Evolutionary conservation across 2,113 vertebrate species (phyloP), one percentile per base, ranked within the genome.

Genomic region (Ptyas mucosa): DNA sequence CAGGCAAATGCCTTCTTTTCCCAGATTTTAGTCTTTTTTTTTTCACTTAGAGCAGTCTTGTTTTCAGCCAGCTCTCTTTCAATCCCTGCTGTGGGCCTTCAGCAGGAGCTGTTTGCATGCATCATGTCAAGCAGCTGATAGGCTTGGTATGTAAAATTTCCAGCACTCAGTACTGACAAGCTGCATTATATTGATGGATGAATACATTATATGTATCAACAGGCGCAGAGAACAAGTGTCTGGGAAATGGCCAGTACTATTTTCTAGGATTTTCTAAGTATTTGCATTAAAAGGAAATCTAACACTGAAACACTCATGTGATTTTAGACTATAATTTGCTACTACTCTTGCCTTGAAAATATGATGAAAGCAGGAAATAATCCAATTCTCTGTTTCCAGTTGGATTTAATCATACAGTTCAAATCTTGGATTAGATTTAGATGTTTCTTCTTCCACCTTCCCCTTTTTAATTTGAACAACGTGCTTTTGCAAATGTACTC

Each of bases 181-280:
- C 87, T 95, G 3, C 93, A 81, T 90, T 96, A 95, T 92, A 94
- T 90, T 96, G 94, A 95, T 94, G 86, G 94, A 93, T 95, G 96
- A 96, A 39, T 88, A 85, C 52, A 95, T 96, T 94, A 92, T 89
- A 81, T 93, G 52, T 89, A 89, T 75, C n/a, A 12, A 14, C 55
- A 87, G 24, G 58, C 85, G 20, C 18, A 2, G 61, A 29, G 15
- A 26, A 93, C 12, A 64, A 93, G 90, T 11, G 89, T 91, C 92
- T 95, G 91, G 93, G 91, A 92, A 52, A 88, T 91, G 52, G 92
- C 85, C 61, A 91, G 75, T 34, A 93, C 86, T 90, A 75, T 89
- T 0, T 0, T 61, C 55, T 93, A 52, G 69, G 90, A 75, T 43
- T 46, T 26, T 43, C 85, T 49, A 81, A 85, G 23, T n/a, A 54